These are phyloP conservation scores for Bombus superbus DNA, from an alignment of 1,140 invertebrate species.

Conservation along the genomic window DNA sequence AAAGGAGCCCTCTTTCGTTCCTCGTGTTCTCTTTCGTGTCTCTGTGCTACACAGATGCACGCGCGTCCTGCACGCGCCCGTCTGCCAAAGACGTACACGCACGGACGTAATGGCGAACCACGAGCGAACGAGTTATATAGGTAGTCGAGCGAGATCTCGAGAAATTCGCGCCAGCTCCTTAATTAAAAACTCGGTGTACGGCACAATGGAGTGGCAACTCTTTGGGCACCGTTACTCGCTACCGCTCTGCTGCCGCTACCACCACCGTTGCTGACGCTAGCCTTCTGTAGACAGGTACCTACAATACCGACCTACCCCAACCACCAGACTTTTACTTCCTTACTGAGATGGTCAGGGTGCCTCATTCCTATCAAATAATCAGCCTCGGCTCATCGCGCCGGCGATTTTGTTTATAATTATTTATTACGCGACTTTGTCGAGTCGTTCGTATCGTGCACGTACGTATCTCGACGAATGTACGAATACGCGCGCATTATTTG, in stretches of 20 bases:
- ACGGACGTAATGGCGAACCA: conserved; percentile 10
- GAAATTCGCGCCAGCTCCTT: conserved; percentile 72
- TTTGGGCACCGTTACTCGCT: conserved; percentile 56
- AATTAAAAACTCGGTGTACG: conserved; percentile 75
- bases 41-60: conserved; percentile 20
- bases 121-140: conserved; percentile 23
- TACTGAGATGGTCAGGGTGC: conserved; percentile 5
- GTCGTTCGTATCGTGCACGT: background rate
- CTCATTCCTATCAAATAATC: background rate
- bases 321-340: conserved; percentile 25
- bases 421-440: too few relatives aligned
- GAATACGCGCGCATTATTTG: background rate
- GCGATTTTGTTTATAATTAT: too few relatives aligned
- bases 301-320: conserved; percentile 56
- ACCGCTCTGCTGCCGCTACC: background rate
- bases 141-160: conserved; percentile 57
- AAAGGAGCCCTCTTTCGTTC: conserved; percentile 49
- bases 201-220: conserved; percentile 77
- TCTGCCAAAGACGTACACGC: conserved; percentile 11
- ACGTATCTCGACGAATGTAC: background rate
- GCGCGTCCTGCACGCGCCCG: background rate
- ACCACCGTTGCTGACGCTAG: conserved; percentile 22
- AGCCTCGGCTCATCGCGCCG: too few relatives aligned
- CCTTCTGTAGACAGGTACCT: conserved; percentile 36
- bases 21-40: conserved; percentile 9